phyloP scores from a whole-genome alignment of 2,113 vertebrate genomes.

The Mola mola region DNA sequence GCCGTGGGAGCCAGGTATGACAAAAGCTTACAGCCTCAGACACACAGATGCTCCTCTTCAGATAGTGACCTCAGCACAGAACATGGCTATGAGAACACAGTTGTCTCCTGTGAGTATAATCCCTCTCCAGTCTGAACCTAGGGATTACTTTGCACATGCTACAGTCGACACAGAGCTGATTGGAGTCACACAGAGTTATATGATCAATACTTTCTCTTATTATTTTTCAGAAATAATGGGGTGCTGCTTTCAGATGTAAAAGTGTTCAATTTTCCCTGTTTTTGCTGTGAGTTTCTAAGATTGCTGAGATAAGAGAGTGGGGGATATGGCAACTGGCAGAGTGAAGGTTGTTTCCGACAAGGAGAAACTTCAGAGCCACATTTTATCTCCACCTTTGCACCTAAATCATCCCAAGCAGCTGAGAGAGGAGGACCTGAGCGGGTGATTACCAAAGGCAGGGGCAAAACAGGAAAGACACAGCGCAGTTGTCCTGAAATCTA shows the following conservation, averaged over 20 bases:
- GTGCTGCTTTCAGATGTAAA: background rate
- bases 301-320: conserved; percentile 44
- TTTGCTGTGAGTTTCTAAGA: conserved; percentile 52
- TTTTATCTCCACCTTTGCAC: conserved; percentile 68
- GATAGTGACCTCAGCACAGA: conserved; percentile 62
- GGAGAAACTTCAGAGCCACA: conserved; percentile 64
- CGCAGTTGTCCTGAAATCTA: conserved; percentile 13
- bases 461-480: conserved; percentile 11
- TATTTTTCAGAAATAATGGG: too few species aligned
- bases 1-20: conserved; percentile 49
- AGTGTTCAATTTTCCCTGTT: conserved; percentile 49
- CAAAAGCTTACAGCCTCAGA: conserved; percentile 60
- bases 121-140: conserved; percentile 39
- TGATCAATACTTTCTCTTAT: conserved; percentile 64
- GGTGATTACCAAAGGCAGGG: conserved; percentile 49
- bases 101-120: conserved; percentile 56
- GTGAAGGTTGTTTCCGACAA: conserved; percentile 59
- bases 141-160: conserved; percentile 48
- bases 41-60: conserved; percentile 71
- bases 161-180: conserved; percentile 55
- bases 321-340: conserved; percentile 60
- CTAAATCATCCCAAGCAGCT: conserved; percentile 59
- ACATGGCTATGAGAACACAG: conserved; percentile 65
- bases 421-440: conserved; percentile 48
- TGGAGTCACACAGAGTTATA: conserved; percentile 54